Conservation (phyloP, 2,113 vertebrate species). For the Sakesphorus luctuosus region DNA sequence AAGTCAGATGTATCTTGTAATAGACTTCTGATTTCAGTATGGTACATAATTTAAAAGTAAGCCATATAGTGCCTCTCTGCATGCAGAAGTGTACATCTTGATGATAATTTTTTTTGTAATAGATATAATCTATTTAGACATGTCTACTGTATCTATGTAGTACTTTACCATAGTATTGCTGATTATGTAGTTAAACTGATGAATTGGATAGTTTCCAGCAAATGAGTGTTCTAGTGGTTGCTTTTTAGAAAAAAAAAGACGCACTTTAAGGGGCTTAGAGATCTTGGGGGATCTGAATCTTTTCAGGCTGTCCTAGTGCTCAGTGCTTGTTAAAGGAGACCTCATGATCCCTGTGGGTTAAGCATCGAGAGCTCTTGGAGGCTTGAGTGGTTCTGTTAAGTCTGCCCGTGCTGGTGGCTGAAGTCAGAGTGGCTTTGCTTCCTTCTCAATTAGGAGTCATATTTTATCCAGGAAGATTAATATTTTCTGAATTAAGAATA, state of each 20-base stretch:
- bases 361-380: background rate
- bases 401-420: background rate
- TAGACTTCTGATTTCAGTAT: background rate
- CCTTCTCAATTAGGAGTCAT: background rate
- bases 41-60: background rate
- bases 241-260: background rate
- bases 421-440: background rate
- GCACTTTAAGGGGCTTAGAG: background rate
- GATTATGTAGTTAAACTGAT: background rate
- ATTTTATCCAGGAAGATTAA: background rate
- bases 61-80: rapidly evolving
- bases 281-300: background rate
- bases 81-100: background rate
- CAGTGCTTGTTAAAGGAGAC: no score
- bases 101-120: background rate
- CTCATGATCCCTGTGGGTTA: background rate
- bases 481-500: background rate
- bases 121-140: background rate
- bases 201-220: background rate
- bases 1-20: background rate
- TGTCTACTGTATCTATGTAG: background rate
- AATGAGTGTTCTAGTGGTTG: background rate
- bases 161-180: background rate
- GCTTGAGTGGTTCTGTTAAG: background rate
- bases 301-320: background rate